These are phyloP conservation scores for Tetrao urogallus DNA, from an alignment of 2,113 vertebrate species.

Conservation along the genomic window DNA sequence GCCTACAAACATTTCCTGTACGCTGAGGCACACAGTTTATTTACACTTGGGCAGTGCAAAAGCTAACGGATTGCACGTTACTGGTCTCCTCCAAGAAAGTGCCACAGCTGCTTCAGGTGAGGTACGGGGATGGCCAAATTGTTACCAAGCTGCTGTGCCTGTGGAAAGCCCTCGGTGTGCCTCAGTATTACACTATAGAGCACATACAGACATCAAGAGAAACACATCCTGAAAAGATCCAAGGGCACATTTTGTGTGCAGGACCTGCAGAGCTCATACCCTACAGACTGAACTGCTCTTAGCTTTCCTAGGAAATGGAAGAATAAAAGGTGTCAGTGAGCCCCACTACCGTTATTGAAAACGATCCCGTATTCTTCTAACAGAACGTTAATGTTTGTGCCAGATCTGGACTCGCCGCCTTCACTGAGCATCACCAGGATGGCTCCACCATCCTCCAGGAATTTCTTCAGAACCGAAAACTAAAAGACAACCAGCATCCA, in stretches of 20 bases:
- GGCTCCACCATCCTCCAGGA: slow-evolving; percentile 89
- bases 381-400: slow-evolving; percentile 97
- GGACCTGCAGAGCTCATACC: neutral
- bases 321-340: neutral
- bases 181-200: rapidly evolving
- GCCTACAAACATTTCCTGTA: neutral
- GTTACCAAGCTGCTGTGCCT: neutral
- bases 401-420: slow-evolving; percentile 91
- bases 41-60: neutral
- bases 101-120: neutral
- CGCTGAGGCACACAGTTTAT: neutral
- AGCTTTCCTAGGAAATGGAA: neutral
- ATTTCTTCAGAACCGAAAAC: slow-evolving; percentile 91
- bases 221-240: neutral
- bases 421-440: slow-evolving; percentile 95
- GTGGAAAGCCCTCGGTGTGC: neutral
- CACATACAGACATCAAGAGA: neutral
- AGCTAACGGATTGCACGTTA: neutral
- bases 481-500: slow-evolving; percentile 62
- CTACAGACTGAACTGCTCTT: neutral
- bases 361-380: slow-evolving; percentile 95
- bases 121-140: neutral
- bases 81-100: neutral
- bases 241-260: neutral
- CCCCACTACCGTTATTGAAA: slow-evolving; percentile 90